phyloP scores from a whole-genome alignment of 2,797 vertebrate genomes.

The Sebastes matsubarae region DNA sequence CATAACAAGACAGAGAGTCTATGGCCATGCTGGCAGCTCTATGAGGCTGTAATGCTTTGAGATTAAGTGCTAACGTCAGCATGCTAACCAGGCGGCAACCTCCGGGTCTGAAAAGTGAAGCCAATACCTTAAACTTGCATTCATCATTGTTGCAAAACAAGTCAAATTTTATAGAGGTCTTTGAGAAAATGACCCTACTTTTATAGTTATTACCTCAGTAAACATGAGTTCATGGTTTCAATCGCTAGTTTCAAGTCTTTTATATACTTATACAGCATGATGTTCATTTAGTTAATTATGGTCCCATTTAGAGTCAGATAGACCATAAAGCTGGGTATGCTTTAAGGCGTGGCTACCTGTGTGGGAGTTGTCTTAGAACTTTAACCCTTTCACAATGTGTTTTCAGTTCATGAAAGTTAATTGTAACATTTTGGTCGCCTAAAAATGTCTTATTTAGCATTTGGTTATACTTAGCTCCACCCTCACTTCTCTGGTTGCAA shows the following conservation, averaged over 20 bases:
- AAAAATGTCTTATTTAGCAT: no score
- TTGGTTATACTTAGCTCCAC: no score
- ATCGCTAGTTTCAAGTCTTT: no score
- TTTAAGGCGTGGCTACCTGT: no score
- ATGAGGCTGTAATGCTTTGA: neutral
- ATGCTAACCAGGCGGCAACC: neutral
- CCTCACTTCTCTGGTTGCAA: no score
- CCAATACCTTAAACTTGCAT: neutral
- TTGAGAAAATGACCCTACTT: neutral
- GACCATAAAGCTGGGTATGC: no score
- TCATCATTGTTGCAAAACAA: no score
- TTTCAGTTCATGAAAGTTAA: neutral
- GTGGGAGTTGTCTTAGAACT: no score
- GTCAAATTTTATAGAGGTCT: neutral
- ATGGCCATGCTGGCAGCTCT: neutral
- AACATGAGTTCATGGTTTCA: neutral
- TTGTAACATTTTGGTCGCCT: no score
- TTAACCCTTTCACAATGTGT: neutral
- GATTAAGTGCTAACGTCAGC: neutral
- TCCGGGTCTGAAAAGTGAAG: neutral
- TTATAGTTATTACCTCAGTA: neutral
- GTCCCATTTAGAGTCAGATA: no score
- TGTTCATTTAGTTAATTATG: no score
- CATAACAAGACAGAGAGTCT: neutral
- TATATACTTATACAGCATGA: no score